Base-by-base conservation (phyloP, 2,113 vertebrate species). In the Cardinalis cardinalis region DNA sequence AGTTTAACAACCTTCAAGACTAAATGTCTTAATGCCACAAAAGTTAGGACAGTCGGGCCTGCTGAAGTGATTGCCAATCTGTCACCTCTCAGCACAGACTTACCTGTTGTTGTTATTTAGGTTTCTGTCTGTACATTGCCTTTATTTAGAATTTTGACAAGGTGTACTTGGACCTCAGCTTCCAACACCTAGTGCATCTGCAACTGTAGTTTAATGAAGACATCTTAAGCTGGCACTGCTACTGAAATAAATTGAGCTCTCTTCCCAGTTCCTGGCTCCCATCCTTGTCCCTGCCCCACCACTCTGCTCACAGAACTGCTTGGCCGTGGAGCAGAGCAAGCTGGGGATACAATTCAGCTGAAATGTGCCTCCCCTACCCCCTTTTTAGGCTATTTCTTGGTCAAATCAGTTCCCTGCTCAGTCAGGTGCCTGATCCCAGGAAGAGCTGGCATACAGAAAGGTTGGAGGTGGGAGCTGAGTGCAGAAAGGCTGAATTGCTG, bases 1-100 rank as follows among this genome's bases (percentile, higher is more conserved):
- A 90, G 94, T 92, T 92, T 95, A 94, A 95, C 95, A 93, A 81
- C 90, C 89, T 93, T 93, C 94, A 94, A 94, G 96, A 95, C 88
- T 90, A 89, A 90, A 92, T 95, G 95, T 95, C 91, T 89, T 92
- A 78, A 89, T 93, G 93, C 73, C 91, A 89, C 83, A 90, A 70
- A 71, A 85, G 74, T 89, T 90, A 92, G 89, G 88, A 84, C 86
- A 87, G 87, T 88, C 5, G 87, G 92, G 95, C 93, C 91, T 77
- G 91, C 95, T 96, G 92, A 89, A 95, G 93, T 92, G 95, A 90
- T 93, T 92, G 40, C 74, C 92, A 87, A 87, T 87, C 89, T 93
- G 87, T 92, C 95, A 94, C 88, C 88, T 93, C 95, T 95, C 95
- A 92, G 93, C 90, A 29, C 83, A 91, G 75, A 95, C 81, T 32